Evolutionary conservation across 2,113 vertebrate species (phyloP).

Genomic region (Donacobius atricapilla): DNA sequence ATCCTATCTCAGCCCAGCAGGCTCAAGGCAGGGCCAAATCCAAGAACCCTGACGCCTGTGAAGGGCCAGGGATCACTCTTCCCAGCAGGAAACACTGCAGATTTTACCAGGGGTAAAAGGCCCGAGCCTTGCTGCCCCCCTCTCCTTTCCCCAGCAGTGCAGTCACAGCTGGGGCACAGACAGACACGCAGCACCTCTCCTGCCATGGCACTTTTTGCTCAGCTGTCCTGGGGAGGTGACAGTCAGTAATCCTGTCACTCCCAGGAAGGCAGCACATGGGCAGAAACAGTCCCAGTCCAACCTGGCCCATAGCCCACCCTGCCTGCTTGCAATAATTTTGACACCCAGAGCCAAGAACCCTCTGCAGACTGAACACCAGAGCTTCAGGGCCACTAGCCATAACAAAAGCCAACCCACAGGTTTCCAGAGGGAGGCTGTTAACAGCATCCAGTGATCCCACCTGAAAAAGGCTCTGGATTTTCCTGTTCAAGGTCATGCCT

Average conservation of each 20-base stretch:
- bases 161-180: rapidly evolving
- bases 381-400: not conserved
- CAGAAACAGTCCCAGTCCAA: not conserved
- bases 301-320: not conserved
- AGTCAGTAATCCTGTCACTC: not conserved
- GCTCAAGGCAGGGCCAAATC: not conserved
- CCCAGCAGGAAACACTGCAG: not conserved
- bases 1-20: rapidly evolving
- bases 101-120: not conserved
- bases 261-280: not conserved
- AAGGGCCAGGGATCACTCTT: not conserved
- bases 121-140: not conserved
- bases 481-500: not conserved
- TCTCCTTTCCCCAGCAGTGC: not conserved
- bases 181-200: not conserved
- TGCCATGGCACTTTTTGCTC: rapidly evolving
- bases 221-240: rapidly evolving
- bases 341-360: not conserved
- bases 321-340: not conserved
- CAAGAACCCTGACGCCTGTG: not conserved
- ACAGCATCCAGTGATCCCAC: rapidly evolving
- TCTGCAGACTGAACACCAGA: not conserved
- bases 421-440: not conserved
- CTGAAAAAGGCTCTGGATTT: not conserved
- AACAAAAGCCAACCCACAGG: not conserved